Percentiles rank a stretch among this genome's conserved stretches.
Evolutionary conservation across 2,888 invertebrate genomes (phyloP).

Genomic region (Lasius fuliginosus): DNA sequence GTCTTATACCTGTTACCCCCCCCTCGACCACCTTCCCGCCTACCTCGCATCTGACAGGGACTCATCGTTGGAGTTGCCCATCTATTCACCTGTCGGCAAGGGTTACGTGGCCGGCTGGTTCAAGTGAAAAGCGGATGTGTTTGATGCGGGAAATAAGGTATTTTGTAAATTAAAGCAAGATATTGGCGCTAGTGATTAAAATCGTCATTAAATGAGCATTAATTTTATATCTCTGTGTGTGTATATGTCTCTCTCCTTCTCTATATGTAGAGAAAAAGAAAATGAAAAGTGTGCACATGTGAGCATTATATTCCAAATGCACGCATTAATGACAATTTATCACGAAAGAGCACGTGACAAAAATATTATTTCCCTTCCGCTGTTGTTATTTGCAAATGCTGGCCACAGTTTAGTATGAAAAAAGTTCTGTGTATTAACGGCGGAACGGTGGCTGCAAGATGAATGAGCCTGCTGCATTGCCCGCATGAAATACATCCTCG

Average conservation of each 20-base stretch:
- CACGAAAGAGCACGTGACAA: constrained; percentile 17
- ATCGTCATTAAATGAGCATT: constrained; percentile 21
- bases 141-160: constrained; percentile 29
- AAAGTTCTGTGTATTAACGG: constrained; percentile 55
- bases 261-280: background rate
- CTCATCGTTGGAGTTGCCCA: constrained; percentile 56
- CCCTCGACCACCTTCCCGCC: constrained; percentile 32
- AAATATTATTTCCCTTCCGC: constrained; percentile 12
- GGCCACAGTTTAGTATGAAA: constrained; percentile 32
- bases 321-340: constrained; percentile 40
- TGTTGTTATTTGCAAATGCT: constrained; percentile 38
- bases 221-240: constrained; percentile 15
- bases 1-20: constrained; percentile 56
- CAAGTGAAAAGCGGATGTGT: constrained; percentile 46
- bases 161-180: constrained; percentile 9
- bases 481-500: constrained; percentile 70
- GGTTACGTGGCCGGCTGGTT: constrained; percentile 47
- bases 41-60: constrained; percentile 60
- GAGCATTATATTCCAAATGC: constrained; percentile 17
- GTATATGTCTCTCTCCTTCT: background rate
- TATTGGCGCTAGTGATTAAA: background rate
- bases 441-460: constrained; percentile 56
- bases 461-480: constrained; percentile 54
- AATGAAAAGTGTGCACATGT: constrained; percentile 1
- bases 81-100: constrained; percentile 56